Conservation (phyloP, 2,888 invertebrate species). For the Tachina fera region DNA sequence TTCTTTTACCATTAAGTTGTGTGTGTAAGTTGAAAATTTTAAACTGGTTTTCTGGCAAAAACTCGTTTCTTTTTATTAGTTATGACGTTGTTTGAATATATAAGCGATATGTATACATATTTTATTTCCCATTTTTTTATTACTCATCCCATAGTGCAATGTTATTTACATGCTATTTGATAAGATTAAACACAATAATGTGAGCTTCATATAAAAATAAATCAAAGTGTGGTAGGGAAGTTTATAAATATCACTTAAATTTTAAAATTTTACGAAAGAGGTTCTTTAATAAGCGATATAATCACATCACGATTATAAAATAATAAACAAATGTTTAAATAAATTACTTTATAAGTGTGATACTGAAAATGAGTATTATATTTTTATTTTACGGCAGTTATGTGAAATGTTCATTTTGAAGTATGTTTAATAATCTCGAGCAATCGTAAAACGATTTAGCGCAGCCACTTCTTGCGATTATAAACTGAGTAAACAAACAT, state of each 20-base stretch:
- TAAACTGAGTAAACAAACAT: not conserved
- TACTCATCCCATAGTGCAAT: not conserved
- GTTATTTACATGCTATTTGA: conserved; percentile 2
- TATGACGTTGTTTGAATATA: no score
- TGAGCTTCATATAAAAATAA: conserved; percentile 30
- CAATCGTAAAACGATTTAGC: not conserved
- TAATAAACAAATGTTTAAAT: not conserved
- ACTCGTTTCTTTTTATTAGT: no score
- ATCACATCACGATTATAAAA: not conserved
- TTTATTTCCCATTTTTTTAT: not conserved
- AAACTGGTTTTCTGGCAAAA: no score
- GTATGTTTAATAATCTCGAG: not conserved
- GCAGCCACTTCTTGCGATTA: not conserved
- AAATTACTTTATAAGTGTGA: not conserved
- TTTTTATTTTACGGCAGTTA: not conserved
- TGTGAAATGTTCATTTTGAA: not conserved
- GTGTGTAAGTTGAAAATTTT: no score
- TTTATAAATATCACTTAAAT: conserved; percentile 6
- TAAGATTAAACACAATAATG: conserved; percentile 26
- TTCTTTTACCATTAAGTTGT: no score
- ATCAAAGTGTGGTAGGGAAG: conserved; percentile 3
- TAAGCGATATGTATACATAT: no score
- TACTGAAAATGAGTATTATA: not conserved
- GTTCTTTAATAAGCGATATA: conserved; percentile 5
- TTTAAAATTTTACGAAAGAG: not conserved